Base-by-base conservation (phyloP, 1,140 invertebrate genomes). In the Megalonaias nervosa region DNA sequence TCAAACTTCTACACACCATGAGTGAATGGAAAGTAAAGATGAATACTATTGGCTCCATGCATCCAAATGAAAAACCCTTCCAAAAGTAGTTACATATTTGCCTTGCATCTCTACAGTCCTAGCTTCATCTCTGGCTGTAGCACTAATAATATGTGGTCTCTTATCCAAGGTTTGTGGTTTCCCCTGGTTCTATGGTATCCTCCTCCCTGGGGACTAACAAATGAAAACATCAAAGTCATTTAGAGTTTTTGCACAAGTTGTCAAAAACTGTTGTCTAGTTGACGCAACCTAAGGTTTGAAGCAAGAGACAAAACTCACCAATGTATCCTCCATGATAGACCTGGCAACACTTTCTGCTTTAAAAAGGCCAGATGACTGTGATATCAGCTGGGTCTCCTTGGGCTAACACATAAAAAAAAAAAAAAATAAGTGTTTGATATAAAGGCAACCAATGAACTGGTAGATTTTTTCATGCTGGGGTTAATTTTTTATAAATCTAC, bases 381-480 rank as follows among this genome's bases (percentile, higher is more conserved):
- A 97, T 82, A 99, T 98, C 2, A 97, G 90, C 89, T 94, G 94
- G 0, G 97, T 99, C 92, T 97, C 97, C 67, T 93, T 91, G 2
- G 96, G 97, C 92, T 92, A 79, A 75, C 83, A 80, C 61, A 75
- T 31, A 31, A 69, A 81, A 31, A 73, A 64, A 31, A 70, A 71
- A 67, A 5, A 5, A 62, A n/a, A 6, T 48, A 48, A 0, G 9
- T 48, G 5, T 11, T 9, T 6, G 4, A 48, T 48, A 48, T 1
- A 48, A 48, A 48, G 38, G 38, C 38, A 48, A 48, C 38, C 38
- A 48, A 11, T 48, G 38, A 11, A 48, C 1, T 48, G 38, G 38
- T 9, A 48, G 38, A 48, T 48, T 48, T 11, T 48, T 48, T 11
- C 38, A 48, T 48, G 38, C 11, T 48, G 9, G 9, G 38, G 38